These are phyloP conservation scores for Danio choprae DNA, from an alignment of 2,797 vertebrate genomes.

Conservation along the genomic window DNA sequence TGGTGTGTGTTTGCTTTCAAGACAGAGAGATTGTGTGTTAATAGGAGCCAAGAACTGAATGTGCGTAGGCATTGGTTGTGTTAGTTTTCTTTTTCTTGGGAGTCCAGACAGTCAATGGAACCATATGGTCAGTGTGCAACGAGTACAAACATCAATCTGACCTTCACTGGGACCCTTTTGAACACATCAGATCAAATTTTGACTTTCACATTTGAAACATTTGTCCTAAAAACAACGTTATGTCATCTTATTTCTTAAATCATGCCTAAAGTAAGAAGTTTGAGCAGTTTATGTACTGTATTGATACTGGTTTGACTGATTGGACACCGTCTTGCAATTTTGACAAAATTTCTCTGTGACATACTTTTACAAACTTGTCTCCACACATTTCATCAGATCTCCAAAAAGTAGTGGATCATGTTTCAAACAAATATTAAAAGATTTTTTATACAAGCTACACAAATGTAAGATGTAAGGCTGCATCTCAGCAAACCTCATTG, in stretches of 20 bases:
- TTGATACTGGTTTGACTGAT: background rate
- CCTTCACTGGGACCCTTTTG: background rate
- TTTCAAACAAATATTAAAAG: background rate
- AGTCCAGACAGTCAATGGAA: background rate
- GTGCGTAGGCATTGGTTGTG: background rate
- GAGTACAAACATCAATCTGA: background rate
- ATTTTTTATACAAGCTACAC: background rate
- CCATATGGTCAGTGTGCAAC: background rate
- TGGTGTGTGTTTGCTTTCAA: slow-evolving; percentile 13
- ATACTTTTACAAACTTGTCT: background rate
- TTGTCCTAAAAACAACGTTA: background rate
- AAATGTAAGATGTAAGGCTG: background rate
- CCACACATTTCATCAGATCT: background rate
- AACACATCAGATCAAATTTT: background rate
- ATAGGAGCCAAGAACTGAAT: slow-evolving; percentile 11
- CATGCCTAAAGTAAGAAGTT: background rate
- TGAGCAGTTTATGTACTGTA: background rate
- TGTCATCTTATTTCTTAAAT: background rate
- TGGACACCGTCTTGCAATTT: background rate
- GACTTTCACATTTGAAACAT: background rate
- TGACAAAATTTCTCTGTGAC: background rate
- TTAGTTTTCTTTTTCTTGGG: background rate
- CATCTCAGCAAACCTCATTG: background rate
- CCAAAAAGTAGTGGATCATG: background rate
- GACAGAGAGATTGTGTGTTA: slow-evolving; percentile 15